phyloP scores from a whole-genome alignment of 2,797 vertebrate species.

The Holocentrus rufus region DNA sequence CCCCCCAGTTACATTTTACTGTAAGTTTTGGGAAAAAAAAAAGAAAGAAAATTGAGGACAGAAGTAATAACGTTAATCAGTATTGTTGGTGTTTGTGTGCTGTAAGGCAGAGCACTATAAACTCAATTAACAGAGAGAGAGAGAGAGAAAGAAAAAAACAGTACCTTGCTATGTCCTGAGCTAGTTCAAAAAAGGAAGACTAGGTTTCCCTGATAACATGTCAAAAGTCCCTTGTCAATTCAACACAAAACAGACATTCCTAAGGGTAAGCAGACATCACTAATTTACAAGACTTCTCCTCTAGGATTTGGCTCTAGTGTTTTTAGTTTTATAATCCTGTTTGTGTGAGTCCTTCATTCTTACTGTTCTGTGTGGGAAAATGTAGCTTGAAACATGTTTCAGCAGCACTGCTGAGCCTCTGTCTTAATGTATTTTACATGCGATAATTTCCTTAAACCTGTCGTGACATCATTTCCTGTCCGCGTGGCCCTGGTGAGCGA shows the following conservation, averaged over 20 bases:
- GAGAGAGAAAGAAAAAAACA: slow-evolving; percentile 56
- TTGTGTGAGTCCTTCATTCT: slow-evolving; percentile 43
- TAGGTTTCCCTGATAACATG: slow-evolving; percentile 80
- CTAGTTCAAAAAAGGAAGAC: slow-evolving; percentile 82
- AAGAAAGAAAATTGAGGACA: slow-evolving; percentile 14
- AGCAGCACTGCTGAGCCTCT: slow-evolving; percentile 20
- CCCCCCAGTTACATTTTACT: slow-evolving; percentile 34
- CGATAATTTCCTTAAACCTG: slow-evolving; percentile 25
- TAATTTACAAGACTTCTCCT: slow-evolving; percentile 45
- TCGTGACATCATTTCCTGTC: slow-evolving; percentile 40
- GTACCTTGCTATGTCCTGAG: slow-evolving; percentile 79
- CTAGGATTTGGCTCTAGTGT: slow-evolving; percentile 33
- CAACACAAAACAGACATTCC: slow-evolving; percentile 65
- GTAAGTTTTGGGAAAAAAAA: slow-evolving; percentile 40
- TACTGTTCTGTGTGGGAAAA: neutral
- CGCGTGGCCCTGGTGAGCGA: slow-evolving; percentile 22
- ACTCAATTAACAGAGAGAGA: slow-evolving; percentile 47
- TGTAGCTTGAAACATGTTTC: slow-evolving; percentile 11
- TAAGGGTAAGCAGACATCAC: slow-evolving; percentile 52
- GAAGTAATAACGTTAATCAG: slow-evolving; percentile 33
- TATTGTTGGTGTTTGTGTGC: slow-evolving; percentile 51
- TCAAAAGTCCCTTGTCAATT: slow-evolving; percentile 77
- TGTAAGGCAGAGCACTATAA: slow-evolving; percentile 64
- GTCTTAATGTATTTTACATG: slow-evolving; percentile 10
- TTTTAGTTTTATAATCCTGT: slow-evolving; percentile 21